Conservation (phyloP, 1,140 invertebrate genomes). For the Zaprionus nigranus region DNA sequence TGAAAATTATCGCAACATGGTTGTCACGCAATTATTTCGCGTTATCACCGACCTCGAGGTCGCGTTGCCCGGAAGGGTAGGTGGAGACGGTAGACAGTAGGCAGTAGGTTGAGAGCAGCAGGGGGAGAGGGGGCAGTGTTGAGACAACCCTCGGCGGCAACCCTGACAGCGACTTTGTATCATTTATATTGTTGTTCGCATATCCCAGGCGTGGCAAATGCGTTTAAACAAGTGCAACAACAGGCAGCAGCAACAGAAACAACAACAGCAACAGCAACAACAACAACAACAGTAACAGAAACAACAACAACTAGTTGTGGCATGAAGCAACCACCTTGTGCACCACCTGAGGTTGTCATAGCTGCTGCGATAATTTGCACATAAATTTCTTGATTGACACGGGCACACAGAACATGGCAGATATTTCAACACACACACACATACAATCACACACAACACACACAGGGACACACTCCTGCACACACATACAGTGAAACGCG, state of each 20-base stretch:
- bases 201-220: conserved; percentile 64
- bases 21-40: conserved; percentile 84
- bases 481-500: conserved; percentile 2
- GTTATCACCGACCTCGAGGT: conserved; percentile 64
- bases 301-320: conserved; percentile 6
- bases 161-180: conserved; percentile 43
- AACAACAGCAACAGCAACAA: neutral
- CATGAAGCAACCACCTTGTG: conserved; percentile 38
- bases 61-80: neutral
- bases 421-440: conserved; percentile 8
- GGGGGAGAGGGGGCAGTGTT: neutral
- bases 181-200: conserved; percentile 66
- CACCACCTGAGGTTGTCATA: conserved; percentile 75
- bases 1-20: conserved; percentile 84
- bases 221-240: conserved; percentile 68
- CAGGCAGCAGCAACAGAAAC: conserved; percentile 6
- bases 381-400: conserved; percentile 63
- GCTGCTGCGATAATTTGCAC: conserved; percentile 65
- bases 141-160: conserved; percentile 38
- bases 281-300: neutral
- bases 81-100: neutral
- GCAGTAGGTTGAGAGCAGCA: neutral
- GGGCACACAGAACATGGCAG: conserved; percentile 26
- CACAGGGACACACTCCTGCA: neutral
- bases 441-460: conserved; percentile 12